These are phyloP conservation scores for Peucedramus taeniatus DNA, from an alignment of 2,113 vertebrate genomes.

Conservation along the genomic window DNA sequence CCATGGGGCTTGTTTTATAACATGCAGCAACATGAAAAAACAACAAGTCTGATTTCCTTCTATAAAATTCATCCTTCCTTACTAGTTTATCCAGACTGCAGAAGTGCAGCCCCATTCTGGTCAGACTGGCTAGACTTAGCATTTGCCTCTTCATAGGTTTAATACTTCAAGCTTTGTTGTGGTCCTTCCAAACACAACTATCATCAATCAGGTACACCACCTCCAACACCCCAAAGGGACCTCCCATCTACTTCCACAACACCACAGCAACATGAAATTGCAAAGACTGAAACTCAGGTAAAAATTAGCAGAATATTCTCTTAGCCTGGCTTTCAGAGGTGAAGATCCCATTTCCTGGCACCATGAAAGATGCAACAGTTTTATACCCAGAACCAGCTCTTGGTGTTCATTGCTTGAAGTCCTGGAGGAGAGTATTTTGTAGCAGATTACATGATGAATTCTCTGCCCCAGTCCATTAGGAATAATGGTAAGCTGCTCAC, in stretches of 20 bases:
- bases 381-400: not conserved
- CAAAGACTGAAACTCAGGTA: not conserved
- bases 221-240: not conserved
- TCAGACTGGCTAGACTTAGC: not conserved
- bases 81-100: not conserved
- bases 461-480: not conserved
- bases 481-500: not conserved
- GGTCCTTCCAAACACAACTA: not conserved
- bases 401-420: not conserved
- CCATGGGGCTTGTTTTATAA: not conserved
- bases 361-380: not conserved
- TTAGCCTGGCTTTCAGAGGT: not conserved
- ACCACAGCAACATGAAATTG: not conserved
- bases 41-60: not conserved
- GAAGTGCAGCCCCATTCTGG: not conserved
- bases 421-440: not conserved
- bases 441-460: not conserved
- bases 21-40: not conserved
- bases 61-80: not conserved
- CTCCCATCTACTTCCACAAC: not conserved
- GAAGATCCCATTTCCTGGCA: not conserved
- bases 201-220: not conserved
- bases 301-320: not conserved
- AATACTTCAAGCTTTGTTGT: not conserved
- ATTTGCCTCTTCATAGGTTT: not conserved